Percentiles rank a stretch among this genome's conserved stretches.
phyloP scores from a whole-genome alignment of 2,888 invertebrate genomes.

The Microplitis deprimator region DNA sequence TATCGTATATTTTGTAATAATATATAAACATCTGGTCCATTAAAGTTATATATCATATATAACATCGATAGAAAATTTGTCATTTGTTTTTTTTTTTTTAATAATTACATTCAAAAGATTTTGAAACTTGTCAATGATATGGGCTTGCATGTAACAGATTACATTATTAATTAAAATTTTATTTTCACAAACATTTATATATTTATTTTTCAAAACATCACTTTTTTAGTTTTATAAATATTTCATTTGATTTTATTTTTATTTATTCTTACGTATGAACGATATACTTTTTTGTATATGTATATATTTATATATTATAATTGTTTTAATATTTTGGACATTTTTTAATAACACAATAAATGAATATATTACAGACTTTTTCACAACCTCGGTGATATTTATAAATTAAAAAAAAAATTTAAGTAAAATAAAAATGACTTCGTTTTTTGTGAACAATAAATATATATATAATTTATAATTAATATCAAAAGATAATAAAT shows the following conservation, averaged over 20 bases:
- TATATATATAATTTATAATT: not conserved
- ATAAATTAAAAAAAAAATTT: not conserved
- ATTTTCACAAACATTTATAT: constrained; percentile 39
- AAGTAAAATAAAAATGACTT: not conserved
- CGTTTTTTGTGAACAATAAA: not conserved
- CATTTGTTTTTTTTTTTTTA: not conserved
- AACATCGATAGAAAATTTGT: constrained; percentile 70
- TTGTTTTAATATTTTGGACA: not conserved
- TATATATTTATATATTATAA: not conserved
- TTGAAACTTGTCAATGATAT: constrained; percentile 50
- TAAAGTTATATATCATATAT: constrained; percentile 68
- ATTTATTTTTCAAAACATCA: not conserved
- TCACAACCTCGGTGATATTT: constrained; percentile 6
- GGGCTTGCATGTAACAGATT: constrained; percentile 56
- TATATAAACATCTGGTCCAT: constrained; percentile 71
- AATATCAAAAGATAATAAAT: constrained; percentile 36
- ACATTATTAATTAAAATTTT: constrained; percentile 45
- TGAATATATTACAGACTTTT: constrained; percentile 1
- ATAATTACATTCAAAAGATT: constrained; percentile 64
- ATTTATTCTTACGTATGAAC: not conserved
- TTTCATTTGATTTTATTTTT: constrained; percentile 8
- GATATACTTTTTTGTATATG: not conserved
- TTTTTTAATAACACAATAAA: constrained; percentile 10
- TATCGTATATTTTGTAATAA: constrained; percentile 64
- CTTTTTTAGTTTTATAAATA: not conserved